phyloP scores from a whole-genome alignment of 2,797 vertebrate genomes.

The Tokudaia tokunoshimensis region DNA sequence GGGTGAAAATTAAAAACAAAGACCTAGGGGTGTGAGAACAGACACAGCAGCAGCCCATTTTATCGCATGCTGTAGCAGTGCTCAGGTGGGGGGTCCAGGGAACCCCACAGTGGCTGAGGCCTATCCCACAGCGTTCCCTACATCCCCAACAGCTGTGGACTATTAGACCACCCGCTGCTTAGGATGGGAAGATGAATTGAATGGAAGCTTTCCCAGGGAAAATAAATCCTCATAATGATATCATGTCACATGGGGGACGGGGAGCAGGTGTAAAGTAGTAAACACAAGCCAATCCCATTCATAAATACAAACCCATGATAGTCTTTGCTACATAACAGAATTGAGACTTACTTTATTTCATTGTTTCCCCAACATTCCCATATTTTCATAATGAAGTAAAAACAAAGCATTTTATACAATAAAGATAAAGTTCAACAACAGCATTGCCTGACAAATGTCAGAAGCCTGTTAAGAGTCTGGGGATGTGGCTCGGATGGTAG shows the following conservation, averaged over 20 bases:
- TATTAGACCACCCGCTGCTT: not conserved
- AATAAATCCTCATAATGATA: not conserved
- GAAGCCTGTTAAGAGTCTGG: not conserved
- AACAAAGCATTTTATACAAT: not conserved
- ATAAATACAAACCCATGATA: not conserved
- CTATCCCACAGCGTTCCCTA: not conserved
- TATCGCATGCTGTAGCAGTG: not conserved
- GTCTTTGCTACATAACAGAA: not conserved
- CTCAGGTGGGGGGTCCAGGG: not conserved
- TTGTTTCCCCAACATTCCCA: not conserved
- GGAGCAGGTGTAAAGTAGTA: not conserved
- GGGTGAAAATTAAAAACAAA: not conserved
- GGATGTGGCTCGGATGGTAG: not conserved
- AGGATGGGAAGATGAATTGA: not conserved
- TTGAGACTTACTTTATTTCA: not conserved
- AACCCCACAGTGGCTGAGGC: not conserved
- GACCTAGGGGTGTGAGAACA: not conserved
- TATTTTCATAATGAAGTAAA: not conserved
- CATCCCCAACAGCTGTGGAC: not conserved
- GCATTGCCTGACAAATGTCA: not conserved
- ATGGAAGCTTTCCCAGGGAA: constrained; percentile 44
- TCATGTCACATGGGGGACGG: not conserved
- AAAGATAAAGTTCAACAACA: not conserved
- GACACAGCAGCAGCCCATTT: rapidly evolving
- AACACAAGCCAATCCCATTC: not conserved